Evolutionary conservation across 1,140 invertebrate species (phyloP).

Genomic region (Goniozus legneri): DNA sequence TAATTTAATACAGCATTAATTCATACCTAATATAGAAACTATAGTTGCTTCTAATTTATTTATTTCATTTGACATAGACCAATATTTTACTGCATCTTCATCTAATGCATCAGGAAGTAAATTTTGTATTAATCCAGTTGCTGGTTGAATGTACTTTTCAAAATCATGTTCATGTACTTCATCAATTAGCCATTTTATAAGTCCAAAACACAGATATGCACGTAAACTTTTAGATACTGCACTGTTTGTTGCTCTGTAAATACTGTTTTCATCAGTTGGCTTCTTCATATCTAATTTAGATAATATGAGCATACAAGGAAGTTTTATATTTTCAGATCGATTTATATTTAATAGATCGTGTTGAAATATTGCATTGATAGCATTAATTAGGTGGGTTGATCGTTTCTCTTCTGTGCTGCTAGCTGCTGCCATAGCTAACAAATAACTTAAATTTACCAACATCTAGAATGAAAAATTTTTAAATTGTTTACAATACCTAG

Average conservation of each 20-base stretch:
- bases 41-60: conserved; percentile 31
- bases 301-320: conserved; percentile 29
- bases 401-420: conserved; percentile 20
- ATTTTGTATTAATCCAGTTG: conserved; percentile 23
- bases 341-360: conserved; percentile 20
- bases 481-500: neutral
- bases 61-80: conserved; percentile 28
- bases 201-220: conserved; percentile 39
- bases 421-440: conserved; percentile 33
- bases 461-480: conserved; percentile 21
- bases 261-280: conserved; percentile 17
- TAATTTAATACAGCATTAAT: neutral
- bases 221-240: conserved; percentile 32
- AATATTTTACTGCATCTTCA: conserved; percentile 27
- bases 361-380: conserved; percentile 28
- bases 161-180: conserved; percentile 8
- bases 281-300: conserved; percentile 25
- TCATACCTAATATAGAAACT: conserved; percentile 25
- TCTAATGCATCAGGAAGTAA: conserved; percentile 34
- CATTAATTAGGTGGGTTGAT: conserved; percentile 30
- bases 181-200: conserved; percentile 33
- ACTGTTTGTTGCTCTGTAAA: conserved; percentile 24
- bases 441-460: conserved; percentile 33
- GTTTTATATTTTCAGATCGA: conserved; percentile 7
- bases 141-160: conserved; percentile 14